phyloP scores from a whole-genome alignment of 2,113 vertebrate species.

The Crypturellus undulatus region DNA sequence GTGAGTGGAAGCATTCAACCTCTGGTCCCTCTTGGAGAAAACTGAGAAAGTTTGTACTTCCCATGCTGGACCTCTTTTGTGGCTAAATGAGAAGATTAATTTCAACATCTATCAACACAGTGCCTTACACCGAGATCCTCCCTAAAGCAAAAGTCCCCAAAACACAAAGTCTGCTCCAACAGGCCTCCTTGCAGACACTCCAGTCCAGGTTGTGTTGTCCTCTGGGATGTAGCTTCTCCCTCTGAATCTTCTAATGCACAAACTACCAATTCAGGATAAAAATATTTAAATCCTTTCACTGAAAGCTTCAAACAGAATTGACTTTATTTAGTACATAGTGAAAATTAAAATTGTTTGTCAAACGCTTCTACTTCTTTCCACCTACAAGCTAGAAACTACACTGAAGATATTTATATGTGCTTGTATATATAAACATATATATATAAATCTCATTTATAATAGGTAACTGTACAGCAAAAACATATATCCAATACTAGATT shows the following conservation, averaged over 20 bases:
- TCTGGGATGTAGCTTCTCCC: not conserved
- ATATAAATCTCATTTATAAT: not conserved
- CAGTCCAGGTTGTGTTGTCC: not conserved
- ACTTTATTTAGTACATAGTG: not conserved
- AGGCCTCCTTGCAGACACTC: not conserved
- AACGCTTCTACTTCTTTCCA: not conserved
- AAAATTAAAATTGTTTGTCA: not conserved
- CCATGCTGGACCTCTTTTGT: not conserved
- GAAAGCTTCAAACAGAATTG: not conserved
- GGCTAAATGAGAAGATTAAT: not conserved
- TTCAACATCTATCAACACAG: not conserved
- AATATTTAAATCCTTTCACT: not conserved
- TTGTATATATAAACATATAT: too few relatives aligned
- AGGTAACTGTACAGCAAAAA: not conserved
- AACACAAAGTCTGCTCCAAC: fast-evolving
- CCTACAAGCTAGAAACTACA: not conserved
- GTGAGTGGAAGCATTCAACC: not conserved
- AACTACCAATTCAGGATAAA: not conserved
- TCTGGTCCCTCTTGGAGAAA: fast-evolving
- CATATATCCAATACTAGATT: not conserved
- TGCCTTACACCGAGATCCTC: not conserved
- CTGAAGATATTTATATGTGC: not conserved
- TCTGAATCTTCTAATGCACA: not conserved
- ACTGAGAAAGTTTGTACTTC: not conserved
- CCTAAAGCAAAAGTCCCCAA: not conserved